Base-by-base conservation (phyloP, 2,888 invertebrate species). In the Sarcophaga variegata region DNA sequence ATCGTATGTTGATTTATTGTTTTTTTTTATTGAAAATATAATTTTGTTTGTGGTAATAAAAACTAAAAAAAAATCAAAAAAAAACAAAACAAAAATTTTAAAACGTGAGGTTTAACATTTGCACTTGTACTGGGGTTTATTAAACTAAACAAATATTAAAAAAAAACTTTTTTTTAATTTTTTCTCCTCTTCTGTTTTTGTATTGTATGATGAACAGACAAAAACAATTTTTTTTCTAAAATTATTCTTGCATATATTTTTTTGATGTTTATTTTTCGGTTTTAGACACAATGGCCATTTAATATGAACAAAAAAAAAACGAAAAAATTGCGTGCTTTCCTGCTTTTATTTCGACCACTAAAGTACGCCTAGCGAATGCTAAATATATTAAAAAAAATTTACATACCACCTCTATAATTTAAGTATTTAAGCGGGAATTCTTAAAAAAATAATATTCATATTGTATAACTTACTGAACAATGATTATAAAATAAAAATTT, bases 301-400 rank as follows among this genome's bases (percentile, higher is more conserved):
- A 37, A 37, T 37, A 10, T 3, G 12, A 54, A 54, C 49, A 2
- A 49, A 76, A 71, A 71, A 75, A 12, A 4, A 17, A 54, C 49
- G 1, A 49, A 76, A 71, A 71, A 75, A 12, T 74, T 79, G 54
- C 86, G 79, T 86, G 76, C 75, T 78, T 83, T 84, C 84, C 83
- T 81, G 78, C 47, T 66, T 83, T 77, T 80, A 85, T 77, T 80
- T 83, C 71, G 78, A 49, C 78, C 78, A 80, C 49, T 62, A 60
- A 54, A 27, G 49, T 60, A 85, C 83, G 75, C 83, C 27, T 20
- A 66, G 17, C 12, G 88, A 83, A 88, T 88, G 63, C 59, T 75
- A 81, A 85, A 79, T 85, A 69, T 79, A 71, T 78, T 77, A 71
- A 70, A 83, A 47, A 72, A 59, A 37, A 37, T 37, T 37, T 37